Evolutionary conservation across 2,888 invertebrate species (phyloP).

Genomic region (Agriotes lineatus): DNA sequence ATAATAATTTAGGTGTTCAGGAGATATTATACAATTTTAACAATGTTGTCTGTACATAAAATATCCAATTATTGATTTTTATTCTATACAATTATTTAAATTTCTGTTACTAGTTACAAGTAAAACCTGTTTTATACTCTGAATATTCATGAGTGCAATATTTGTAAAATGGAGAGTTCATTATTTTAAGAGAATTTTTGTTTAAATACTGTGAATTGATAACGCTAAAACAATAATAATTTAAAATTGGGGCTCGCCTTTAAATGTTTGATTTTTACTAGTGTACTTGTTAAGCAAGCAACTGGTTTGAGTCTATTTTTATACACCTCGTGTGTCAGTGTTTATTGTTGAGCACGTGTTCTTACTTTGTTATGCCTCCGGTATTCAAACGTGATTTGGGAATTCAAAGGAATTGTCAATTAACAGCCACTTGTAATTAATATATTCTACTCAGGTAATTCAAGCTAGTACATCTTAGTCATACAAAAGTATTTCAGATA

Average conservation of each 20-base stretch:
- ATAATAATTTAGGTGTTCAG: too few species aligned
- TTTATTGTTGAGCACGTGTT: conserved; percentile 38
- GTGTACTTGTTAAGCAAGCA: conserved; percentile 34
- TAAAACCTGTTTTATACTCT: too few species aligned
- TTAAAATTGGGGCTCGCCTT: conserved; percentile 19
- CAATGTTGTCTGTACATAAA: too few species aligned
- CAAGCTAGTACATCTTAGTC: conserved; percentile 6
- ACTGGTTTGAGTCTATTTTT: conserved; percentile 44
- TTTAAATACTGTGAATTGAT: neutral
- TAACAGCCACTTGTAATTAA: conserved; percentile 6
- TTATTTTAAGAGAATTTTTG: neutral
- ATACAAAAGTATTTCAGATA: conserved; percentile 12
- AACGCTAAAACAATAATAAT: too few species aligned
- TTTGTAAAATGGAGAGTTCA: neutral
- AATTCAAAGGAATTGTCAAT: conserved; percentile 23
- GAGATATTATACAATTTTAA: too few species aligned
- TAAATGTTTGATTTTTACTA: conserved; percentile 13
- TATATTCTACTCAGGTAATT: conserved; percentile 24
- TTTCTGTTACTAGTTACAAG: too few species aligned
- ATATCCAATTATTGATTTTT: too few species aligned
- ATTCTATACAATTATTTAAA: too few species aligned
- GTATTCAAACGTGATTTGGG: conserved; percentile 22
- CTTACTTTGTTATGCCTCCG: conserved; percentile 40
- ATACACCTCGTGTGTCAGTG: conserved; percentile 41
- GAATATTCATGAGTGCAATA: neutral